phyloP scores from a whole-genome alignment of 2,888 invertebrate genomes.

The Syrista parreyssii region DNA sequence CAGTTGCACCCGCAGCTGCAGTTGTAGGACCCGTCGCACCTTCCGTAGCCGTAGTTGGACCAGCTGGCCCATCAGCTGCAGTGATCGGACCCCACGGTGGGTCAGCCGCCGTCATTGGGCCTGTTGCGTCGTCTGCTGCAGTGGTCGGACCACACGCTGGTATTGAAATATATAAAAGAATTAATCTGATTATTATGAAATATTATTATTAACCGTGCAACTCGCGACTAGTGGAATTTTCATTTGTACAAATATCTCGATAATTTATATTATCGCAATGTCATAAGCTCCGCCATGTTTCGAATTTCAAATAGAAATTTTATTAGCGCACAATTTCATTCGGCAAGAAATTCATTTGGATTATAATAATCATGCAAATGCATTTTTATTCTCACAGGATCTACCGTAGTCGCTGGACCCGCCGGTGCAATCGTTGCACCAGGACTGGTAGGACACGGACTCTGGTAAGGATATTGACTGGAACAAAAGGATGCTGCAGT shows the following conservation, averaged over 20 bases:
- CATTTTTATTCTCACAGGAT: constrained; percentile 22
- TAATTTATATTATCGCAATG: too few species aligned
- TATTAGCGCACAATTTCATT: too few species aligned
- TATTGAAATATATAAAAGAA: constrained; percentile 6
- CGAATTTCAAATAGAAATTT: too few species aligned
- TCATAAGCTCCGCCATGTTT: too few species aligned
- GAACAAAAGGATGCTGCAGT: too few species aligned
- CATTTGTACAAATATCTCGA: too few species aligned
- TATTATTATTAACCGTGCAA: too few species aligned
- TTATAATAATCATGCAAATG: too few species aligned
- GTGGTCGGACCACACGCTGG: constrained; percentile 43
- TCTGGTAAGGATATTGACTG: too few species aligned
- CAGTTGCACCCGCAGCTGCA: constrained; percentile 32
- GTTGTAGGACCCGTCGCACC: constrained; percentile 31
- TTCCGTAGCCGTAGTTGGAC: constrained; percentile 26
- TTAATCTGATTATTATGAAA: too few species aligned
- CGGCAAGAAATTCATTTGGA: too few species aligned
- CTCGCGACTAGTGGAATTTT: too few species aligned
- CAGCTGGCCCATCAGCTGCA: constrained; percentile 24
- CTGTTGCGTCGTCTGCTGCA: constrained; percentile 25
- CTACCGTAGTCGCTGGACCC: constrained; percentile 43
- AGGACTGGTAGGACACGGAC: constrained; percentile 13
- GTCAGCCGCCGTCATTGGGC: constrained; percentile 33
- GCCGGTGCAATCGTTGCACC: constrained; percentile 41
- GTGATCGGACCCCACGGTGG: constrained; percentile 37